phyloP scores from a whole-genome alignment of 1,140 invertebrate species.

The Geopemphigus sp. region DNA sequence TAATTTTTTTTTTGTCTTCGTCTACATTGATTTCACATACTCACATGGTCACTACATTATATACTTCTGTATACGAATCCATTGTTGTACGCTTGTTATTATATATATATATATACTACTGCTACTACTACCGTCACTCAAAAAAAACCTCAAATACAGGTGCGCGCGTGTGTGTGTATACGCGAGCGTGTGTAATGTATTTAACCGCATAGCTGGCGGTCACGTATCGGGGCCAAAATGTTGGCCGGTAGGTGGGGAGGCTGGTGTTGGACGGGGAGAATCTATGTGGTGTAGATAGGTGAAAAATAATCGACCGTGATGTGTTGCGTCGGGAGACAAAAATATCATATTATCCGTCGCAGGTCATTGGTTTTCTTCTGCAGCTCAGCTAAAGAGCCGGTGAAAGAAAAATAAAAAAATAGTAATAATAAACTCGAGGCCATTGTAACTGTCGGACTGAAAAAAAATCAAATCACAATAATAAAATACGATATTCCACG shows the following conservation, averaged over 20 bases:
- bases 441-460: constrained; percentile 42
- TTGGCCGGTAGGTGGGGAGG: background rate
- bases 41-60: background rate
- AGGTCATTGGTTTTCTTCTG: constrained; percentile 48
- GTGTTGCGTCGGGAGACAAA: constrained; percentile 34
- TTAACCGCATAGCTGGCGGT: constrained; percentile 33
- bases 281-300: constrained; percentile 33
- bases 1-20: background rate
- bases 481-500: constrained; percentile 39
- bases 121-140: background rate
- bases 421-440: constrained; percentile 37
- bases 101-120: background rate
- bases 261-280: background rate
- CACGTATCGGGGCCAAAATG: constrained; percentile 46
- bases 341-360: constrained; percentile 33
- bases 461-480: constrained; percentile 29
- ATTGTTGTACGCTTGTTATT: constrained; percentile 6
- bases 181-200: background rate
- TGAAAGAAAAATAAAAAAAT: constrained; percentile 20
- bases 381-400: background rate
- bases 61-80: background rate
- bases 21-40: constrained; percentile 6
- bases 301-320: constrained; percentile 44
- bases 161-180: background rate
- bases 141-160: constrained; percentile 28